Conservation (phyloP, 2,113 vertebrate species). For the Bubo bubo region DNA sequence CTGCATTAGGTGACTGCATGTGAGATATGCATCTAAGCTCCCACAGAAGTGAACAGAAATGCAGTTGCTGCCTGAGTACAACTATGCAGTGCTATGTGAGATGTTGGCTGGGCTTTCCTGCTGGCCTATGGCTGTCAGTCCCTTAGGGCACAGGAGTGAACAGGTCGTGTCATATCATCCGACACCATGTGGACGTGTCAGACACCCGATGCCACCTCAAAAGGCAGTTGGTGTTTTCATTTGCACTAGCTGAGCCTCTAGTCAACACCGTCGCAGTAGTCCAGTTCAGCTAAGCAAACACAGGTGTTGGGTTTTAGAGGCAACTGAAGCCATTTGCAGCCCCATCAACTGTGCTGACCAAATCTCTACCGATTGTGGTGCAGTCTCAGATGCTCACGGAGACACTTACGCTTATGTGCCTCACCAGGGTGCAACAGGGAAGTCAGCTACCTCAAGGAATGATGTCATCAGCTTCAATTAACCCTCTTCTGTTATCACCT, state of each 20-base stretch:
- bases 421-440: neutral
- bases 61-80: neutral
- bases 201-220: neutral
- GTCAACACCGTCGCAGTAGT: neutral
- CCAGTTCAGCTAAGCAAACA: neutral
- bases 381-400: neutral
- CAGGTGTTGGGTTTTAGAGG: neutral
- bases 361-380: neutral
- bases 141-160: neutral
- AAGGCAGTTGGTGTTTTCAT: neutral
- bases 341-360: neutral
- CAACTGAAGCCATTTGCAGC: neutral
- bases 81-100: neutral
- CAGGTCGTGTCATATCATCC: neutral
- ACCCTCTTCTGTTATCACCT: neutral
- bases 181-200: rapidly evolving
- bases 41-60: neutral
- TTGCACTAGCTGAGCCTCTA: neutral
- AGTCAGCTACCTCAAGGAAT: neutral
- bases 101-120: neutral
- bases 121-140: neutral
- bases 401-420: neutral
- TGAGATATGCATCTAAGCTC: neutral
- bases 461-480: neutral
- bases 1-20: neutral